These are phyloP conservation scores for Ceyx margarethae DNA, from an alignment of 2,113 vertebrate genomes.

Conservation along the genomic window DNA sequence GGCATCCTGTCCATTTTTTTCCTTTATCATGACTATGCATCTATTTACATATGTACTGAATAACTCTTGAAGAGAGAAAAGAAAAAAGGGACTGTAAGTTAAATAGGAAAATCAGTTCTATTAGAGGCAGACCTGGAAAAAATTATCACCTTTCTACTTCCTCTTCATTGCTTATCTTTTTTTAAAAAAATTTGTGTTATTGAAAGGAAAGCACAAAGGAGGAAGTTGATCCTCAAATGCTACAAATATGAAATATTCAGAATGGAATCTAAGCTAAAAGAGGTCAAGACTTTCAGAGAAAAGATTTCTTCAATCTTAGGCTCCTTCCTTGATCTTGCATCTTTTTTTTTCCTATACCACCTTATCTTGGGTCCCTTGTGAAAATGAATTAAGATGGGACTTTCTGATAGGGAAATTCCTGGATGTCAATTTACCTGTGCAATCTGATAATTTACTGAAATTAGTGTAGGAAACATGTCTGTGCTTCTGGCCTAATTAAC, in stretches of 20 bases:
- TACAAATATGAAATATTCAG: background rate
- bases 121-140: background rate
- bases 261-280: background rate
- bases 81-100: background rate
- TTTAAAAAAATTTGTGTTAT: background rate
- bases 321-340: background rate
- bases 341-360: background rate
- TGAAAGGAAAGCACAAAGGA: background rate
- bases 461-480: background rate
- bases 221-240: background rate
- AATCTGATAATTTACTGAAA: slow-evolving; percentile 45
- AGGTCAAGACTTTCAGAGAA: background rate
- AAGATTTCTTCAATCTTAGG: background rate
- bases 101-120: background rate
- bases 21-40: background rate
- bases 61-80: background rate
- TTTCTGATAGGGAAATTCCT: slow-evolving; percentile 34
- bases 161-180: background rate
- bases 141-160: background rate
- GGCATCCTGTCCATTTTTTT: background rate
- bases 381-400: slow-evolving; percentile 56
- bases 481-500: background rate
- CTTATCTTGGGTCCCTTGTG: slow-evolving; percentile 51
- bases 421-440: slow-evolving; percentile 48
- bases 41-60: background rate